Conservation (phyloP, 2,888 invertebrate genomes). For the Synergus itoensis region DNA sequence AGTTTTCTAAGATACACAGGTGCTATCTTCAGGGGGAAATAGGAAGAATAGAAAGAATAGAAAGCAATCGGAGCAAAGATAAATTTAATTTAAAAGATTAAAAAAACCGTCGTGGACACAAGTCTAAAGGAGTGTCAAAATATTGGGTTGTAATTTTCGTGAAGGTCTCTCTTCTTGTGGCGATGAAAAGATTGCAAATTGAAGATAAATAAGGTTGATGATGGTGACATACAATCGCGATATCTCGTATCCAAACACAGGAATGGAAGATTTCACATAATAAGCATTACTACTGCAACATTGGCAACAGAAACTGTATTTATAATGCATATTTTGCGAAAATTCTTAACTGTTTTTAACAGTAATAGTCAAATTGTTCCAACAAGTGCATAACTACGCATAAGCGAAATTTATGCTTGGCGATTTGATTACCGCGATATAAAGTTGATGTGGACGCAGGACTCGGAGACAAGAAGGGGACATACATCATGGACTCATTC, state of each 20-base stretch:
- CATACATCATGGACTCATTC: slow-evolving; percentile 75
- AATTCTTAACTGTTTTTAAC: no score
- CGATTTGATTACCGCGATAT: slow-evolving; percentile 78
- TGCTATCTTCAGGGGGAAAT: neutral
- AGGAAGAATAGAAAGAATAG: no score
- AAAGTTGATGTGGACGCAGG: slow-evolving; percentile 74
- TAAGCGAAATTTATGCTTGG: slow-evolving; percentile 72
- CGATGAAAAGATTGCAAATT: slow-evolving; percentile 7
- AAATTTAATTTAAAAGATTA: neutral
- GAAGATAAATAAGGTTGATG: neutral
- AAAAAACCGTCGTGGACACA: neutral
- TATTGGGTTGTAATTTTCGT: neutral
- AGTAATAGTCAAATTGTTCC: neutral
- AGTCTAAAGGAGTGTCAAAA: slow-evolving; percentile 2
- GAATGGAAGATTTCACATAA: neutral
- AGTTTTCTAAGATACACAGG: slow-evolving; percentile 52
- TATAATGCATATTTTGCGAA: no score
- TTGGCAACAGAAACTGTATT: no score
- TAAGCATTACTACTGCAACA: neutral
- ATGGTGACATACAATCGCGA: neutral
- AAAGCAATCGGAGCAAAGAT: neutral
- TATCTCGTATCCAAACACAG: neutral
- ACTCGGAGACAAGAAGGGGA: slow-evolving; percentile 74
- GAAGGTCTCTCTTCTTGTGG: neutral
- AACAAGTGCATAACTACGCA: slow-evolving; percentile 70